Evolutionary conservation across 2,113 vertebrate species (phyloP), one percentile per base, ranked within the genome.

Genomic region (Telmatochromis brichardi): DNA sequence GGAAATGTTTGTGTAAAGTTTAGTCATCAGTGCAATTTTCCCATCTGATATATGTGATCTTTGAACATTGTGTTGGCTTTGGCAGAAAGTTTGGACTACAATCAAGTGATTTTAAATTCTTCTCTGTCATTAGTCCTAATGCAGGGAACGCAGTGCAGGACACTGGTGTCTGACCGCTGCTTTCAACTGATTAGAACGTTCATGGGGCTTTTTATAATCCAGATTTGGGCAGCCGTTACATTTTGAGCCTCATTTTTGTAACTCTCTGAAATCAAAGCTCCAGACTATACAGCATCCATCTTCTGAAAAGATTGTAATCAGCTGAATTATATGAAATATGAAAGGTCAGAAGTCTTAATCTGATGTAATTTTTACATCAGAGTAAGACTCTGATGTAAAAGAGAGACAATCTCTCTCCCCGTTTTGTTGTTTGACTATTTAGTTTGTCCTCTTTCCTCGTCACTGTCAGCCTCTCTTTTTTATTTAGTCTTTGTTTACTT

Each of bases 121-220:
- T 86, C 83, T 17, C 86, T 82, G 73, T 90, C 86, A 81, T 94
- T 89, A 83, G 84, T 88, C 45, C 55, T 92, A 63, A 91, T 93
- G 91, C 86, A 85, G 83, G 7, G 33, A 80, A 80, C 4, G 1
- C 81, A 76, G 85, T 42, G 21, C 58, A 83, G 79, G 86, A 87
- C 76, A 57, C 86, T n/a, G 55, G 83, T 53, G 89, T 58, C 87
- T 71, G 93, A 87, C 86, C 82, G 35, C 71, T 87, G 92, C 93
- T 96, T 86, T 95, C 87, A 91, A 42, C 86, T 95, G 93, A 95
- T 96, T 94, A 93, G 82, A 93, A 87, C 87, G 31, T 81, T 55
- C 88, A 94, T 42, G 89, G 83, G 73, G 86, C 83, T 94, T 96
- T 95, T 91, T 88, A 91, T 95, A 94, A 96, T 96, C 94, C 94